phyloP scores from a whole-genome alignment of 2,888 invertebrate species.

The Pachymerium ferrugineum region DNA sequence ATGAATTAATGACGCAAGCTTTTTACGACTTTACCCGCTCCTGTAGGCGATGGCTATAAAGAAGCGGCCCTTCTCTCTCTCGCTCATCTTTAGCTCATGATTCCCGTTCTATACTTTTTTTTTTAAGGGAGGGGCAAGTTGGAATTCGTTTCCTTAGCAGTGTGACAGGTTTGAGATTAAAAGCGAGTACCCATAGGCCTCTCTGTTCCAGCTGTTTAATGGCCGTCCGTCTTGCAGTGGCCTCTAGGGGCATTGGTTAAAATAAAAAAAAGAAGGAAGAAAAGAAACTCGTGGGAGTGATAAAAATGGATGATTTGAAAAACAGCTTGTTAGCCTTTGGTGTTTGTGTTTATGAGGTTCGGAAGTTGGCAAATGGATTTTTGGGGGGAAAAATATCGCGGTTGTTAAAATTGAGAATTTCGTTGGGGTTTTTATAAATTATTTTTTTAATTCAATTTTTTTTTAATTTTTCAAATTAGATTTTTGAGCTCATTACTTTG shows the following conservation, averaged over 20 bases:
- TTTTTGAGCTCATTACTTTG: no score
- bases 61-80: background rate
- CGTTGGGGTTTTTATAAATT: no score
- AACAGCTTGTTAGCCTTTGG: background rate
- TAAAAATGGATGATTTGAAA: background rate
- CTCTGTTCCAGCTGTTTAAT: background rate
- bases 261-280: constrained; percentile 2
- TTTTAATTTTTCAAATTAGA: no score
- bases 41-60: constrained; percentile 13
- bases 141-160: background rate
- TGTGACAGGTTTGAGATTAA: background rate
- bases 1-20: constrained; percentile 2
- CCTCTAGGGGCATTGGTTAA: background rate
- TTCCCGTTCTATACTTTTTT: background rate
- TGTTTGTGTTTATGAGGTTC: background rate
- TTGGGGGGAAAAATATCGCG: no score
- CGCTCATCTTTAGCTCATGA: background rate
- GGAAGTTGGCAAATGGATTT: background rate
- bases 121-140: background rate
- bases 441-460: no score
- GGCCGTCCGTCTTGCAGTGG: background rate
- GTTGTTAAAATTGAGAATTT: no score
- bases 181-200: background rate
- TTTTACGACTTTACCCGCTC: constrained; percentile 6
- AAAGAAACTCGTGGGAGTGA: constrained; percentile 1